Conservation (phyloP, 2,888 invertebrate species). For the Diachrysia chrysitis region DNA sequence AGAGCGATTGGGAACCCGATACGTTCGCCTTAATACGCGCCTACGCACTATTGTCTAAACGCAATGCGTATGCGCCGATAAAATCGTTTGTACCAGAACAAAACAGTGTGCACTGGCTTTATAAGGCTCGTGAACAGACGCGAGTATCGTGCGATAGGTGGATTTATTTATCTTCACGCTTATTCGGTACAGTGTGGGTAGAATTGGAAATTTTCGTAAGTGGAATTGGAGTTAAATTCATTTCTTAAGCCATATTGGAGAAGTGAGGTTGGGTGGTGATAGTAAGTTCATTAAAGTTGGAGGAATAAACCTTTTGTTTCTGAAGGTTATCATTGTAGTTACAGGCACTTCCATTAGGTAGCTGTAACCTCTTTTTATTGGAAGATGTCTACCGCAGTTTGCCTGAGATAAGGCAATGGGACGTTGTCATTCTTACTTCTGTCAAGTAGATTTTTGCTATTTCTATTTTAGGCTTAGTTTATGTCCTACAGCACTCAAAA, state of each 20-base stretch:
- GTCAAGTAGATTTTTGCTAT: no score
- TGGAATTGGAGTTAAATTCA: not conserved
- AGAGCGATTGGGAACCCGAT: slow-evolving; percentile 62
- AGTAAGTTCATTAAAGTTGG: not conserved
- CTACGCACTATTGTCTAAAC: slow-evolving; percentile 83
- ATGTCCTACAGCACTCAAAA: not conserved
- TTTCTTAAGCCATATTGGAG: not conserved
- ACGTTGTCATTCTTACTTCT: no score
- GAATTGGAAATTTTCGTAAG: slow-evolving; percentile 14
- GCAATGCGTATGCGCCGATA: slow-evolving; percentile 63
- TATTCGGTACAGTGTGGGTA: slow-evolving; percentile 35
- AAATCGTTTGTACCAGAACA: slow-evolving; percentile 55
- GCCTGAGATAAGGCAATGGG: no score
- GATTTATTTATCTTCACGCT: slow-evolving; percentile 56
- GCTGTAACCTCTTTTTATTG: no score
- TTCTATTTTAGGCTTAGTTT: no score
- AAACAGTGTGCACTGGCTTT: slow-evolving; percentile 59
- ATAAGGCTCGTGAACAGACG: slow-evolving; percentile 57
- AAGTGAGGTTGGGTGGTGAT: not conserved
- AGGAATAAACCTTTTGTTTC: not conserved
- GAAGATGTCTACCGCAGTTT: not conserved
- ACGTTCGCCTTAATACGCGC: slow-evolving; percentile 73
- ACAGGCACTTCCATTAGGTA: not conserved
- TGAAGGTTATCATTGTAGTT: not conserved
- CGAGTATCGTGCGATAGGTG: slow-evolving; percentile 51